A percentile compares a stretch with the other conserved stretches of the same genome.
These are phyloP conservation scores for Ammodytes dubius DNA, from an alignment of 2,113 vertebrate species.

Conservation along the genomic window DNA sequence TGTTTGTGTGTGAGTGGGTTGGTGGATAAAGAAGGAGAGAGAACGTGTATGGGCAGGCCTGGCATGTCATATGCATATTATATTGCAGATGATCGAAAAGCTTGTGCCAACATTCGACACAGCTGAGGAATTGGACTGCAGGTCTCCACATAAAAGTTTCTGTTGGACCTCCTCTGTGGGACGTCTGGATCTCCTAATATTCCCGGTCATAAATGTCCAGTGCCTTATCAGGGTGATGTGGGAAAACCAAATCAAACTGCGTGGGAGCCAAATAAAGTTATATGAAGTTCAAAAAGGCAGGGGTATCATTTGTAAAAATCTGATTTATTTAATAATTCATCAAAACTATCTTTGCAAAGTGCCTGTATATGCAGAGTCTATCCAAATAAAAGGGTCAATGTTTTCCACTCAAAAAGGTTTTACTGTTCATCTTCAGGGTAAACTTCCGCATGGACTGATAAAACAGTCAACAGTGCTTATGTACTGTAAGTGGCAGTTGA, in stretches of 20 bases:
- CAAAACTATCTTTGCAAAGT: constrained; percentile 20
- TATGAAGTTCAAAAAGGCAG: not conserved
- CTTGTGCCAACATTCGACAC: constrained; percentile 58
- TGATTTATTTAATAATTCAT: constrained; percentile 44
- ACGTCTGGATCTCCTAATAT: constrained; percentile 35
- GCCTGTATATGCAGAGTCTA: not conserved
- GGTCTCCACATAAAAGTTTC: constrained; percentile 55
- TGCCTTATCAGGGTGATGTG: constrained; percentile 39
- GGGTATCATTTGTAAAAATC: constrained; percentile 18
- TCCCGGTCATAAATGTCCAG: constrained; percentile 59
- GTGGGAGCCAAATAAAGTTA: constrained; percentile 12
- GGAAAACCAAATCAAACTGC: constrained; percentile 32
- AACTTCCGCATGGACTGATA: constrained; percentile 33
- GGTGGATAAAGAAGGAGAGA: constrained; percentile 17
- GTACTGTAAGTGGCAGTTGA: constrained; percentile 40
- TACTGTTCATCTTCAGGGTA: constrained; percentile 34
- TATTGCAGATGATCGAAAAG: constrained; percentile 42
- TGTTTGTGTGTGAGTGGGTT: constrained; percentile 26
- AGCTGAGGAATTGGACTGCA: constrained; percentile 33
- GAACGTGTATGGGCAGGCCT: constrained; percentile 19
- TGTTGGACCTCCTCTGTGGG: constrained; percentile 34
- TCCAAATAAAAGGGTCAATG: constrained; percentile 13
- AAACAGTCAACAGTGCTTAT: constrained; percentile 30
- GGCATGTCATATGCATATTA: constrained; percentile 46
- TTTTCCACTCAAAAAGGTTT: constrained; percentile 44